Evolutionary conservation across 2,888 invertebrate species (phyloP), one percentile per base, ranked within the genome.

Genomic region (Thysanoteuthis rhombus): DNA sequence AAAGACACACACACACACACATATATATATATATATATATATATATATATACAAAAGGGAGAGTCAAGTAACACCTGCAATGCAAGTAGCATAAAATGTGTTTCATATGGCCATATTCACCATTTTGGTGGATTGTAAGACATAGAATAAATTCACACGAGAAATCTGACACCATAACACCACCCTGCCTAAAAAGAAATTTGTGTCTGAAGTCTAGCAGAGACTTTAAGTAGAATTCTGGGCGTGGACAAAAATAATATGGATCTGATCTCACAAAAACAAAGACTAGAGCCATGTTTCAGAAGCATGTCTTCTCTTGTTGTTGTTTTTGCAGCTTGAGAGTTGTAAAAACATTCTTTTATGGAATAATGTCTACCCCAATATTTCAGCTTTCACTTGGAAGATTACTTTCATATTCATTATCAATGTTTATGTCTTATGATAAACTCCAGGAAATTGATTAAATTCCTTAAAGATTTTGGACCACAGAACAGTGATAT

Each of bases 231-330:
- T 75, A 75, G 75, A n/a, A n/a, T n/a, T 75, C 75, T 75, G 75
- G 75, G 75, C n/a, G 75, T 75, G 75, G 75, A 75, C 75, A 75
- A 75, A 75, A 75, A 75, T 75, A 75, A 75, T 75, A 75, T n/a
- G 75, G 75, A 75, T 75, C 75, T 75, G 75, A 75, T 75, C 75
- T 75, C 75, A 75, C n/a, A 75, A n/a, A 75, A 75, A 75, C 75
- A 75, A 75, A 75, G n/a, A 75, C 6, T n/a, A n/a, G n/a, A 75
- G 75, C 75, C 75, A n/a, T 75, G 75, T 75, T 75, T 58, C n/a
- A 75, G 75, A 75, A 75, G 75, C 75, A 75, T 75, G 75, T 75
- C 75, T 75, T n/a, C 75, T 75, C 32, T 75, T 58, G 52, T 75
- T 75, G 75, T 75, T 75, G 75, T 75, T 75, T 6, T 75, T 75